Conservation (phyloP, 2,113 vertebrate species). For the Planiliza haematocheilus region DNA sequence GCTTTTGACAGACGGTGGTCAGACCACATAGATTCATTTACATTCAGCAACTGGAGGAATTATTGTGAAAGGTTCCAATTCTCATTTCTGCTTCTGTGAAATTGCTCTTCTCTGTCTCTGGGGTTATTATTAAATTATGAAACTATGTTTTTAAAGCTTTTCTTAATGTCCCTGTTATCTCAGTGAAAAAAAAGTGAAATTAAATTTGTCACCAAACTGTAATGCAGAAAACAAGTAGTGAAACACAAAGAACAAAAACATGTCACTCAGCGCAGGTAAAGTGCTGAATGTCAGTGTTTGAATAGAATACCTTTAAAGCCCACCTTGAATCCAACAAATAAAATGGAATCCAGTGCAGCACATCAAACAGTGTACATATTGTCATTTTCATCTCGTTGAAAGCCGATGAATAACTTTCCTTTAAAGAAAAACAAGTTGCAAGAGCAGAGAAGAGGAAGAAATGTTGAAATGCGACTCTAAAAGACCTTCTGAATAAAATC, state of each 20-base stretch:
- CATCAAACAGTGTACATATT: too few species aligned
- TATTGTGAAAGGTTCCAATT: constrained; percentile 29
- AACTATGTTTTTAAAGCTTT: constrained; percentile 35
- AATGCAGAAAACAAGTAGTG: too few species aligned
- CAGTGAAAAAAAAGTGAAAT: not conserved
- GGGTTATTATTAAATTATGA: constrained; percentile 58
- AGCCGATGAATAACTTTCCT: not conserved
- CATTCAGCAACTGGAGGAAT: constrained; percentile 9
- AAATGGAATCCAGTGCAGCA: not conserved
- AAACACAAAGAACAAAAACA: constrained; percentile 6
- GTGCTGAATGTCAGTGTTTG: constrained; percentile 3
- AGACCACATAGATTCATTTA: constrained; percentile 38
- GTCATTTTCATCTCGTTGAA: constrained; percentile 1
- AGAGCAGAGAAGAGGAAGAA: not conserved
- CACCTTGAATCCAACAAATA: not conserved
- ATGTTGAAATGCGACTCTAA: not conserved
- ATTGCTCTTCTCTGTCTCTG: constrained; percentile 45
- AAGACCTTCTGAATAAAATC: not conserved
- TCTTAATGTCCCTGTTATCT: constrained; percentile 6
- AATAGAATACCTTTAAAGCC: not conserved
- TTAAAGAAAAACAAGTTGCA: not conserved
- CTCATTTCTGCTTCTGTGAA: constrained; percentile 37
- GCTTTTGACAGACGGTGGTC: constrained; percentile 55
- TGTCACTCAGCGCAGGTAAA: not conserved
- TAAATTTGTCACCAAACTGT: too few species aligned